phyloP scores from a whole-genome alignment of 2,797 vertebrate genomes.

The Microctenopoma stevenorrisi region DNA sequence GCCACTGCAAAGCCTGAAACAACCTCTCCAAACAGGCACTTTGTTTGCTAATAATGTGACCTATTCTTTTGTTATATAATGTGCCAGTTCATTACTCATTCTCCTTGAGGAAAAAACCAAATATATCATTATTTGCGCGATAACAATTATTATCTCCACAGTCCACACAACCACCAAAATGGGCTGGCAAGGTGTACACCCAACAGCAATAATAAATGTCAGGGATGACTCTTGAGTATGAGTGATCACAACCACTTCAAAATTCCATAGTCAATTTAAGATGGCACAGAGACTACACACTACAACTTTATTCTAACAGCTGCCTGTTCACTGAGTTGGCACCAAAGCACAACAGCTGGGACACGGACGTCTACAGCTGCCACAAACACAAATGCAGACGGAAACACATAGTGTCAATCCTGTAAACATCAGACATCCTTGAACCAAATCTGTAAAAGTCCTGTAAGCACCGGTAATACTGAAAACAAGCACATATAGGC shows the following conservation, averaged over 20 bases:
- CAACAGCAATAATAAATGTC: constrained; percentile 28
- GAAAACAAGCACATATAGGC: constrained; percentile 4
- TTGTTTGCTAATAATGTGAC: constrained; percentile 48
- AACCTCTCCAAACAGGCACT: constrained; percentile 35
- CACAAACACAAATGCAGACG: constrained; percentile 40
- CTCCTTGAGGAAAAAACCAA: constrained; percentile 31
- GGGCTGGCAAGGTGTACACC: constrained; percentile 21
- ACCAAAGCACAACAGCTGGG: constrained; percentile 72
- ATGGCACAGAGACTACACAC: constrained; percentile 42
- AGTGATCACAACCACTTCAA: constrained; percentile 24
- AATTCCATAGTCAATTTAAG: constrained; percentile 37
- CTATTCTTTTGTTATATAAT: constrained; percentile 61
- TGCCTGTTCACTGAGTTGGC: constrained; percentile 66
- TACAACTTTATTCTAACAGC: constrained; percentile 67
- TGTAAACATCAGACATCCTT: constrained; percentile 47
- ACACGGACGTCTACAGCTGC: constrained; percentile 60
- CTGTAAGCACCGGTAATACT: constrained; percentile 8
- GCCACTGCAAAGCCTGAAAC: constrained; percentile 8
- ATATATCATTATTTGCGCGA: constrained; percentile 57
- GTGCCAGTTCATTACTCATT: constrained; percentile 47
- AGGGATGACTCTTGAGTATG: constrained; percentile 23
- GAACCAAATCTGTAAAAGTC: constrained; percentile 51
- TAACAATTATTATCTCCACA: constrained; percentile 31
- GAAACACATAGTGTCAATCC: constrained; percentile 24
- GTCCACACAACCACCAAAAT: constrained; percentile 22